These are phyloP conservation scores for Acanthococcus lagerstroemiae DNA, from an alignment of 2,888 invertebrate genomes.

Conservation along the genomic window DNA sequence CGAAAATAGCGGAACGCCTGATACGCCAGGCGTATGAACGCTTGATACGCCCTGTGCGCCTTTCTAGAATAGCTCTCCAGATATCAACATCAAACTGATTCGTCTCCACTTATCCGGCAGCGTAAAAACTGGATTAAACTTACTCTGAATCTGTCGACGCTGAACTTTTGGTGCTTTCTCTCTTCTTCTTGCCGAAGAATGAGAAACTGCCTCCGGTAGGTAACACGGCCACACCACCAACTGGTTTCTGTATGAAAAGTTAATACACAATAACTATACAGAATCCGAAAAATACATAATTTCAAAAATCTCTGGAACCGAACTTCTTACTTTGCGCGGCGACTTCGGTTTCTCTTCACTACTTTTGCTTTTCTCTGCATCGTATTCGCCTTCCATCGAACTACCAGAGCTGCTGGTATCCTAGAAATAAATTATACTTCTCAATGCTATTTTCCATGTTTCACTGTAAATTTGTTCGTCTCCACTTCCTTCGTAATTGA, in stretches of 20 bases:
- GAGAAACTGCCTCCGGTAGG: constrained; percentile 48
- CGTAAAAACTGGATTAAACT: not conserved
- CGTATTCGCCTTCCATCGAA: constrained; percentile 33
- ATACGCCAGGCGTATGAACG: too few relatives aligned
- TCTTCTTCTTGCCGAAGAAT: constrained; percentile 47
- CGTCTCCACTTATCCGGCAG: too few relatives aligned
- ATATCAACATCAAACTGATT: too few relatives aligned
- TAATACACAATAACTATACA: not conserved
- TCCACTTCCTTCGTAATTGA: too few relatives aligned
- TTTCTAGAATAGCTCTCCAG: too few relatives aligned
- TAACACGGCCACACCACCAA: constrained; percentile 74
- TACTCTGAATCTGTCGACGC: constrained; percentile 35
- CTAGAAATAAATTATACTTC: not conserved
- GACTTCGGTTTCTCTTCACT: constrained; percentile 14
- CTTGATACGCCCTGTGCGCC: too few relatives aligned
- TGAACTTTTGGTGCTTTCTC: constrained; percentile 44
- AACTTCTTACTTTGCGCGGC: constrained; percentile 9
- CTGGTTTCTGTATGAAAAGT: constrained; percentile 60
- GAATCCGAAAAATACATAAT: not conserved
- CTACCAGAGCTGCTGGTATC: constrained; percentile 26
- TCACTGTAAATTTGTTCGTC: too few relatives aligned
- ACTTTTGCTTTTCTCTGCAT: constrained; percentile 31
- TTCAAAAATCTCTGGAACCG: not conserved
- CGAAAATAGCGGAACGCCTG: too few relatives aligned
- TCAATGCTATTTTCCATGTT: too few relatives aligned